Base-by-base conservation (phyloP, 1,140 invertebrate species). In the Phymastichus coffea region DNA sequence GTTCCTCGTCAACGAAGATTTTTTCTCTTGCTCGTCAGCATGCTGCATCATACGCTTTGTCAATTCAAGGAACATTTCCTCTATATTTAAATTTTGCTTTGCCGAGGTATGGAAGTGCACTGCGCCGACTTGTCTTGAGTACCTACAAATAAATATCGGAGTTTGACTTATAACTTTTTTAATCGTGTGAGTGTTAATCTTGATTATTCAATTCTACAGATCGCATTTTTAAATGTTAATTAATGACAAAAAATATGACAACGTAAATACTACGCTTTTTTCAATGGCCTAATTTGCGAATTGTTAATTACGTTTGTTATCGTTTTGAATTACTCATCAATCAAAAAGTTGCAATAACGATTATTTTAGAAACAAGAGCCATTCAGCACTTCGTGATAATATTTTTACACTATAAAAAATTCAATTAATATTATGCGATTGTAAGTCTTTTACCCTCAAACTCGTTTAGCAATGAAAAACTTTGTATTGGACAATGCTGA, bases 31-130 rank as follows among this genome's bases (percentile, higher is more conserved):
- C 67, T 80, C 76, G 55, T 81, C 80, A 12, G 79, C 80, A 57
- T 79, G 77, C 25, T 80, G 73, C 43, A 88, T 81, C 87, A 89
- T 89, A 43, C 83, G 74, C 48, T 87, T 86, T 17, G 90, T 91
- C 44, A 98, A 77, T 64, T 94, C 88, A 38, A 96, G 73, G 77
- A 99, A 99, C 72, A 99, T 82, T 65, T 98, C 94, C 71, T 97
- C 91, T 19, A 99, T 92, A 23, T 93, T 92, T 76, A 89, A 84
- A 75, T 98, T 98, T 20, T 89, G 75, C 80, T 99, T 99, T 0
- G 97, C 97, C 22, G 97, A 98, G 14, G 95, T 97, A 66, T 95
- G 89, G 80, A 89, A 94, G 80, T 98, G 96, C 61, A 87, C 86
- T n/a, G 97, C 97, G 37, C 93, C 94, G 9, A 98, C 96, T 67